Base-by-base conservation (phyloP, 1,140 invertebrate genomes). In the Bombus fervidus region DNA sequence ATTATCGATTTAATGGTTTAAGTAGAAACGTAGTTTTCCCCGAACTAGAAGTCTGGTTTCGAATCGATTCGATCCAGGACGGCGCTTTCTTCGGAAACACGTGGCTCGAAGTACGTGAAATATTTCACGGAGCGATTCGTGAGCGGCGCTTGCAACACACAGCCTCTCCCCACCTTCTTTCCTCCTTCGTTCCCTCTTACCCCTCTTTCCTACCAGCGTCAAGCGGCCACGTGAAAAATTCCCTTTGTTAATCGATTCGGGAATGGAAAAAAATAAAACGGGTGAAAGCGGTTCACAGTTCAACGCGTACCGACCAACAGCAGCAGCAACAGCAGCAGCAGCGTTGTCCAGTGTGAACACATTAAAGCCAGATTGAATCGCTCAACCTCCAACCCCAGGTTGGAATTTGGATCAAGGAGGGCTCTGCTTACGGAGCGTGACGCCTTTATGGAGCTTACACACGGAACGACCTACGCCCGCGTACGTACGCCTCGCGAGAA, bases 351-450 rank as follows among this genome's bases (percentile, higher is more conserved):
- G 75, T 85, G 81, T 81, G 69, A 66, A 81, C 77, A 79, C 77
- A 81, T 90, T 88, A 90, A 91, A 92, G 92, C 92, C 86, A 89
- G 92, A 92, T 91, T 90, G 87, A 91, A 91, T 87, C 86, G 86
- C 83, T 91, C 93, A 89, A 92, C 91, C 91, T 93, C 89, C 92
- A 91, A 93, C 92, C 93, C 91, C 91, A 83, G 87, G 85, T 88
- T 92, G 93, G 93, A 94, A 94, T 94, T 94, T 94, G 92, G 93
- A 94, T 93, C 93, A 94, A 94, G 93, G 93, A 92, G 91, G 93
- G 91, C 91, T 92, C 90, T 91, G 92, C 88, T 89, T 87, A 89
- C 85, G 83, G 71, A 92, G 87, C 90, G 91, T 93, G 91, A 92
- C 92, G 93, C 91, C 89, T 93, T 94, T 93, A 93, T 92, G 91